Percentiles rank a stretch among this genome's conserved stretches.
These are phyloP conservation scores for Littorina saxatilis DNA, from an alignment of 1,140 invertebrate species.

Conservation along the genomic window DNA sequence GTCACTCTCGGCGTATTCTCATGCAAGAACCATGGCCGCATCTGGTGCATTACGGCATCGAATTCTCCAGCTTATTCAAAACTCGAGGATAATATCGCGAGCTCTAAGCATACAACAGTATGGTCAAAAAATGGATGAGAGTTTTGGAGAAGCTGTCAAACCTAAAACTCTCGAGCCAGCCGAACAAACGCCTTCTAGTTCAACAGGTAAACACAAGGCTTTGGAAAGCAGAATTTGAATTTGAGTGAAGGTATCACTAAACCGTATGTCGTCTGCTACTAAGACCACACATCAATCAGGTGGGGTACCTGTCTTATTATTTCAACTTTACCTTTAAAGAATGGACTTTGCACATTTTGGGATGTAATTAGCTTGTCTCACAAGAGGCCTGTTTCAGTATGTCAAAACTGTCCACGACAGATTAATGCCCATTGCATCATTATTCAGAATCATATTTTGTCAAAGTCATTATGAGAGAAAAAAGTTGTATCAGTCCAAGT, in stretches of 20 bases:
- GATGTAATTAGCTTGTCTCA: not conserved
- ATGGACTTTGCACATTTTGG: not conserved
- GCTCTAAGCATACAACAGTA: not conserved
- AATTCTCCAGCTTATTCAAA: not conserved
- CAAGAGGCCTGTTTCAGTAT: not conserved
- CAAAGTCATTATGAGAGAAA: not conserved
- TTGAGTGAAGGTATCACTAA: too few relatives aligned
- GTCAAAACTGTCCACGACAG: not conserved
- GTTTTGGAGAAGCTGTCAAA: not conserved
- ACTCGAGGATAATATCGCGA: not conserved
- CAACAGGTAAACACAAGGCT: not conserved
- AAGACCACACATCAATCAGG: too few relatives aligned
- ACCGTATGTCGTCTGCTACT: slow-evolving; percentile 13
- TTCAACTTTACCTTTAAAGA: not conserved
- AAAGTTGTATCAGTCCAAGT: not conserved
- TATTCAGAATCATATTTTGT: not conserved
- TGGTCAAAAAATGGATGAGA: not conserved
- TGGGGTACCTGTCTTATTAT: not conserved
- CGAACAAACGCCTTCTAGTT: not conserved
- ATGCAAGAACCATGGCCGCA: too few relatives aligned
- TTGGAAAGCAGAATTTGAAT: not conserved
- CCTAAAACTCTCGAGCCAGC: not conserved
- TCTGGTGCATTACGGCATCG: too few relatives aligned
- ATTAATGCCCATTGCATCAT: not conserved
- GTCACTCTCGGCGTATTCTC: too few relatives aligned